phyloP scores from a whole-genome alignment of 2,888 invertebrate species.

The Cataglyphis cursor region DNA sequence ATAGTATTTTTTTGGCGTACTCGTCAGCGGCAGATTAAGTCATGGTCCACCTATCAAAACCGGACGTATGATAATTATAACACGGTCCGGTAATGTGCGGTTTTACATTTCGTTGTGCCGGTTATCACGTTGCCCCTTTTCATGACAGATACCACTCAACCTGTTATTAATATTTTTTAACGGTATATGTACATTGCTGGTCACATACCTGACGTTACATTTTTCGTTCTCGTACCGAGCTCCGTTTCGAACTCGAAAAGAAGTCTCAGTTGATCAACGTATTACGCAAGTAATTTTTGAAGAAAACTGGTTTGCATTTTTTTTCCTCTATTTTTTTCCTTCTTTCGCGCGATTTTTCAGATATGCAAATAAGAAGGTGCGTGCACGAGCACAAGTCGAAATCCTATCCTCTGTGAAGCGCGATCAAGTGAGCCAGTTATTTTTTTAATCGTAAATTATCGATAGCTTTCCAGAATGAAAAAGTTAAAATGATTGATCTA shows the following conservation, averaged over 20 bases:
- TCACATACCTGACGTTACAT: slow-evolving; percentile 60
- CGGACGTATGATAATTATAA: slow-evolving; percentile 69
- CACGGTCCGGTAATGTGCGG: slow-evolving; percentile 28
- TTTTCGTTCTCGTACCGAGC: slow-evolving; percentile 52
- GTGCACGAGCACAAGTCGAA: not conserved
- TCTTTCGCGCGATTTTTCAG: slow-evolving; percentile 3
- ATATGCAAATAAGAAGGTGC: slow-evolving; percentile 11
- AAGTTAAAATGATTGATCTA: slow-evolving; percentile 18
- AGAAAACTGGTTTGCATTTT: slow-evolving; percentile 61
- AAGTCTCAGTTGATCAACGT: not conserved
- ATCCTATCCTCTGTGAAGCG: not conserved
- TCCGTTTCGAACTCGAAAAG: not conserved
- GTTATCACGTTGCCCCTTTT: slow-evolving; percentile 52
- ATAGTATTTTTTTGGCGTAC: slow-evolving; percentile 48
- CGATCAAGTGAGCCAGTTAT: slow-evolving; percentile 32
- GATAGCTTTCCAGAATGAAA: slow-evolving; percentile 58
- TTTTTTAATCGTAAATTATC: slow-evolving; percentile 47
- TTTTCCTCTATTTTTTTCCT: not conserved
- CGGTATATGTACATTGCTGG: slow-evolving; percentile 48
- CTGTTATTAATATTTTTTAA: slow-evolving; percentile 72
- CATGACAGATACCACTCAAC: slow-evolving; percentile 42
- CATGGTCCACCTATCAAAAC: slow-evolving; percentile 68
- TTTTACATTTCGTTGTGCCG: slow-evolving; percentile 50
- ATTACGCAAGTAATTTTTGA: slow-evolving; percentile 57
- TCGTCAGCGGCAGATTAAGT: slow-evolving; percentile 54